A percentile compares a stretch with the other conserved stretches of the same genome.
phyloP scores from a whole-genome alignment of 2,888 invertebrate species.

The Brachyptera putata region DNA sequence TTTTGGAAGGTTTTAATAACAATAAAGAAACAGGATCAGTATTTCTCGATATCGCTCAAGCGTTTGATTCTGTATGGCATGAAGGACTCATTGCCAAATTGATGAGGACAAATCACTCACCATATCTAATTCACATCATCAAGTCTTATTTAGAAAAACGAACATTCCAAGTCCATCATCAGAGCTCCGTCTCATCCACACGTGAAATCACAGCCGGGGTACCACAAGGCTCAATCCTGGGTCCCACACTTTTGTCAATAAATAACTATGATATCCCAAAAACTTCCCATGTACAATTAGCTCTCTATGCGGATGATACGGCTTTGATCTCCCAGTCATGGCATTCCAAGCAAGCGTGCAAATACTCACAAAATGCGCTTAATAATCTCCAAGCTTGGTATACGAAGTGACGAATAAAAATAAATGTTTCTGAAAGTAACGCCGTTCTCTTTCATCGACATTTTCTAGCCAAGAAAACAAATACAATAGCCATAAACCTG shows the following conservation, averaged over 20 bases:
- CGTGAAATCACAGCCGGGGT: constrained; percentile 10
- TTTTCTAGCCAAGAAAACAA: neutral
- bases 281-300: neutral
- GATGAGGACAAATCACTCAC: neutral
- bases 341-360: neutral
- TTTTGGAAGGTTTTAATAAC: neutral
- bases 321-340: neutral
- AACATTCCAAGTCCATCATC: neutral
- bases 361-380: constrained; percentile 11
- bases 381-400: neutral
- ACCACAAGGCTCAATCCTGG: constrained; percentile 7
- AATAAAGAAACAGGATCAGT: neutral
- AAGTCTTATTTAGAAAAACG: neutral
- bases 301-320: constrained; percentile 10
- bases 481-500: neutral
- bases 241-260: neutral
- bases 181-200: neutral
- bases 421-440: neutral
- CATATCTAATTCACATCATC: neutral
- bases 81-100: neutral
- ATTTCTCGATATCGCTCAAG: neutral
- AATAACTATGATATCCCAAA: constrained; percentile 5
- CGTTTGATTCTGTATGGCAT: neutral
- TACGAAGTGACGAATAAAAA: constrained; percentile 6
- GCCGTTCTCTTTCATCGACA: constrained; percentile 2